phyloP scores from a whole-genome alignment of 2,113 vertebrate species.

The Archocentrus centrarchus region DNA sequence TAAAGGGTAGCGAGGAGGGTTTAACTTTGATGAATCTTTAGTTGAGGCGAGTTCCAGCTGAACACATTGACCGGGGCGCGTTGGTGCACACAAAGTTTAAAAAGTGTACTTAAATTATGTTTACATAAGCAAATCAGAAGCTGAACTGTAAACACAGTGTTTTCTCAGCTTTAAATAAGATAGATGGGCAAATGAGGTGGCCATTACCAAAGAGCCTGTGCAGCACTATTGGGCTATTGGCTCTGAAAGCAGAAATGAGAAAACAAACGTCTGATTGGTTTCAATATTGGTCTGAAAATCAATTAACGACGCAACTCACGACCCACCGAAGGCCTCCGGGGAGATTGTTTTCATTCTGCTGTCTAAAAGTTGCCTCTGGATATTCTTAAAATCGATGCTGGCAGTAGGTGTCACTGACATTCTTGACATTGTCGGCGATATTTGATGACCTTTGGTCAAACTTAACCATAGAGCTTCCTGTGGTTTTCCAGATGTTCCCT shows the following conservation, averaged over 20 bases:
- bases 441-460: conserved; percentile 33
- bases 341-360: conserved; percentile 1
- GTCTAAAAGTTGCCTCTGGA: conserved; percentile 10
- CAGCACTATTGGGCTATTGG: conserved; percentile 66
- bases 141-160: conserved; percentile 50
- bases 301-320: neutral
- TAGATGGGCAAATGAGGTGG: conserved; percentile 57
- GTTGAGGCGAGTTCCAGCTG: neutral
- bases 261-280: conserved; percentile 43
- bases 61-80: neutral
- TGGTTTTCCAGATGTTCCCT: neutral
- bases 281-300: conserved; percentile 41
- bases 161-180: conserved; percentile 69
- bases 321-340: neutral
- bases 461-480: neutral
- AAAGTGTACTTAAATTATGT: conserved; percentile 34
- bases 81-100: conserved; percentile 2
- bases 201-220: conserved; percentile 68
- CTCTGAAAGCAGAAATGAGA: conserved; percentile 36
- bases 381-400: neutral
- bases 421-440: neutral
- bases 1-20: neutral
- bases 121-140: conserved; percentile 37
- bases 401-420: conserved; percentile 9
- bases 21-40: neutral